Base-by-base conservation (phyloP, 2,113 vertebrate species). In the Petrocephalus microphthalmus region DNA sequence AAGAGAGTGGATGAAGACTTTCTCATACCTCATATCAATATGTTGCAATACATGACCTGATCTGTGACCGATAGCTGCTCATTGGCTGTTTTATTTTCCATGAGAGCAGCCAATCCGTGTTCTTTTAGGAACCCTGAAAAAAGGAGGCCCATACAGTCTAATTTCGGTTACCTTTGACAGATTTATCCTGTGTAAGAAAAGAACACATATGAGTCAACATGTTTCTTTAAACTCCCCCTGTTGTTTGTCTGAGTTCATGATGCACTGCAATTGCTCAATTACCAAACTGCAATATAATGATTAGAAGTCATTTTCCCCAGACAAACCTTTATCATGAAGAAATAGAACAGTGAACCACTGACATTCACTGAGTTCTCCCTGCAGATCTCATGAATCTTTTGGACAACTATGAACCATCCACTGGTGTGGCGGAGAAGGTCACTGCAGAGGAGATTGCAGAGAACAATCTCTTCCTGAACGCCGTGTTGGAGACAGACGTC, bases 341-440 rank as follows among this genome's bases (percentile, higher is more conserved):
- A 49, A 78, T 37, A 13, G 17, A 82, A 20, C 25, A 88, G 7
- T 52, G 20, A 53, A 5, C n/a, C 1, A 29, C 7, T 13, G 20
- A 22, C 29, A 1, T 10, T 3, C 17, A 25, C 60, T 67, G 25
- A 86, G 4, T 2, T 7, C 37, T 20, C 3, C 3, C 0, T 85
- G 20, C 88, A 98, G 97, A 94, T 51, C 97, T 98, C 88, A 94
- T 96, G 67, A 95, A 93, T 33, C 90, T 96, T 67, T 86, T 97
- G 94, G 95, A 97, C 93, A 97, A 97, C 92, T 97, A 96, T 84
- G 95, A 96, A 93, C 89, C 90, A 90, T 95, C 95, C 83, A 96
- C 96, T 0, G 96, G 95, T 0, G 90, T 95, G 51, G 91, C 94
- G 45, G 96, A 96, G 94, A 95, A 92, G 0, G 96, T 96, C 57